Conservation (phyloP, 2,113 vertebrate species). For the Verasper variegatus region DNA sequence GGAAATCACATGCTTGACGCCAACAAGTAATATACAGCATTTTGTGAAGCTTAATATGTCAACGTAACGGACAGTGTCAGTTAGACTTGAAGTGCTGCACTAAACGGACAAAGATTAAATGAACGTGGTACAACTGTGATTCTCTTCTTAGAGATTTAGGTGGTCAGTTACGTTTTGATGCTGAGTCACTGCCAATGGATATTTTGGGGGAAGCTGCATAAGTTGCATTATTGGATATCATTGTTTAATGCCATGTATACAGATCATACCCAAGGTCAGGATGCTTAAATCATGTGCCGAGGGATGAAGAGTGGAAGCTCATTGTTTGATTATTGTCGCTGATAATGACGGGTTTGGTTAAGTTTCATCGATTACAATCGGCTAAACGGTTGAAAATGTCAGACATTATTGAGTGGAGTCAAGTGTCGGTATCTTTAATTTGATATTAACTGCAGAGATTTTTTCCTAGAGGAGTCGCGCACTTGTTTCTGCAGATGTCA, state of each 20-base stretch:
- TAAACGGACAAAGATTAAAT: not conserved
- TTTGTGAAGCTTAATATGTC: slow-evolving; percentile 45
- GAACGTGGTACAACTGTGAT: not conserved
- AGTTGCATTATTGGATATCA: not conserved
- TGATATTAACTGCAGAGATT: too few relatives aligned
- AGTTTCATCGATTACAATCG: not conserved
- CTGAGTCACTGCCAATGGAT: not conserved
- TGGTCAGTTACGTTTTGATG: not conserved
- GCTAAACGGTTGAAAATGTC: not conserved
- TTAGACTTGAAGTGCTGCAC: not conserved
- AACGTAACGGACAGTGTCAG: slow-evolving; percentile 30
- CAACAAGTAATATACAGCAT: slow-evolving; percentile 41
- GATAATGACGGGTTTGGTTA: not conserved
- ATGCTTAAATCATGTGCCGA: too few relatives aligned
- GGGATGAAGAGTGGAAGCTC: not conserved
- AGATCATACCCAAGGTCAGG: too few relatives aligned
- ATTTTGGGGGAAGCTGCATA: not conserved
- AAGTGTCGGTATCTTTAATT: not conserved
- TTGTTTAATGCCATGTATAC: not conserved
- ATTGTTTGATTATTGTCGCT: not conserved
- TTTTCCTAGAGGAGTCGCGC: too few relatives aligned
- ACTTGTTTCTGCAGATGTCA: too few relatives aligned
- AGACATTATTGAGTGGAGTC: not conserved
- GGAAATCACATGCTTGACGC: slow-evolving; percentile 52
- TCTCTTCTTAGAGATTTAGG: not conserved